Conservation (phyloP, 1,140 invertebrate genomes). For the Zaprionus tsacasi region DNA sequence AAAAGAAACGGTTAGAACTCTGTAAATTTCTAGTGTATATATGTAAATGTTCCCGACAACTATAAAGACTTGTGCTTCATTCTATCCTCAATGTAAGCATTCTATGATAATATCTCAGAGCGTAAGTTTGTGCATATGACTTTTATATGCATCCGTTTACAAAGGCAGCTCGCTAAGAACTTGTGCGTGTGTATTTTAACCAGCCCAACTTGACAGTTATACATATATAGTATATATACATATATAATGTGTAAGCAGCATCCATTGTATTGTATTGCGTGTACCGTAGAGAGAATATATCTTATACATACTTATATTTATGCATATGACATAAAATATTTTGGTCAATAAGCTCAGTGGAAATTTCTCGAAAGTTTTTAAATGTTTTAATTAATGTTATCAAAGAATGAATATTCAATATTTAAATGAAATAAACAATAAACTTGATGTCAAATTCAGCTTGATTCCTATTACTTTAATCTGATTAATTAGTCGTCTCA, state of each 20-base stretch:
- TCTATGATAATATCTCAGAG: slow-evolving; percentile 64
- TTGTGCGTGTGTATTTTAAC: slow-evolving; percentile 32
- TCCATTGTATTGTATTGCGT: slow-evolving; percentile 36
- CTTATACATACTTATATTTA: slow-evolving; percentile 24
- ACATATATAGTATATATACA: not conserved
- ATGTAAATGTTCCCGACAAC: slow-evolving; percentile 74
- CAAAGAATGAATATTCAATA: slow-evolving; percentile 64
- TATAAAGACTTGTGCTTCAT: slow-evolving; percentile 83
- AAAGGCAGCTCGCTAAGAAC: slow-evolving; percentile 15
- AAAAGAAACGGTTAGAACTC: slow-evolving; percentile 11
- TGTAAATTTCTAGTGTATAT: slow-evolving; percentile 67
- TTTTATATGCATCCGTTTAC: slow-evolving; percentile 47
- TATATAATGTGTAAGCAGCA: slow-evolving; percentile 24
- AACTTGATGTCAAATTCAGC: slow-evolving; percentile 69
- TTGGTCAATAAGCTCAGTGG: slow-evolving; percentile 39
- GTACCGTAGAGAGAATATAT: slow-evolving; percentile 14
- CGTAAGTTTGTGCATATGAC: slow-evolving; percentile 57
- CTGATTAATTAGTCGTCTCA: slow-evolving; percentile 12
- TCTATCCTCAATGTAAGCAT: slow-evolving; percentile 78
- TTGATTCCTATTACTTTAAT: not conserved
- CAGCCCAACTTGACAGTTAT: slow-evolving; percentile 26
- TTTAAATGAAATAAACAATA: slow-evolving; percentile 70
- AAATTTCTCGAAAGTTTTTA: slow-evolving; percentile 45
- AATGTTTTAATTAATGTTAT: slow-evolving; percentile 60
- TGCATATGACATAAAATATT: slow-evolving; percentile 25